A percentile compares a stretch with the other conserved stretches of the same genome.
Evolutionary conservation across 2,113 vertebrate species (phyloP).

Genomic region (Clarias batrachus): DNA sequence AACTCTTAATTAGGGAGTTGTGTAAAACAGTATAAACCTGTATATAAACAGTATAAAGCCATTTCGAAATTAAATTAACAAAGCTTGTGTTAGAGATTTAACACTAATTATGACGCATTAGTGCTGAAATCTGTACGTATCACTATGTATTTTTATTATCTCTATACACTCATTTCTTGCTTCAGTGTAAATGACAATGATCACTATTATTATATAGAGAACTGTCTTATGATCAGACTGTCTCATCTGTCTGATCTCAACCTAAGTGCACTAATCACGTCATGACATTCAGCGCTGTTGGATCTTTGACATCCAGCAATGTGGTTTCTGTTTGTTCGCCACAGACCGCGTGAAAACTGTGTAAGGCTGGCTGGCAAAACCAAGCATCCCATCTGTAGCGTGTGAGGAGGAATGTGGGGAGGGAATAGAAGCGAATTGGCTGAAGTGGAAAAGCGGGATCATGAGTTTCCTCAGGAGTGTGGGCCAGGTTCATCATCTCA

Average conservation of each 20-base stretch:
- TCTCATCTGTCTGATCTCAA: too few relatives aligned
- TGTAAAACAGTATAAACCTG: too few relatives aligned
- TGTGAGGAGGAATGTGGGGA: constrained; percentile 24
- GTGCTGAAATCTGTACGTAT: neutral
- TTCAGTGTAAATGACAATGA: neutral
- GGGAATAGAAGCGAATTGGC: constrained; percentile 20
- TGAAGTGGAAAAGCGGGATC: constrained; percentile 18
- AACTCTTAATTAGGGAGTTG: too few relatives aligned
- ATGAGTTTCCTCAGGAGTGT: constrained; percentile 29
- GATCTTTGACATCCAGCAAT: neutral
- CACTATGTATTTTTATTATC: neutral
- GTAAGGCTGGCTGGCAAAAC: neutral
- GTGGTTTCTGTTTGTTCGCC: neutral
- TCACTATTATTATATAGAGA: neutral
- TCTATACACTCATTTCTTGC: neutral
- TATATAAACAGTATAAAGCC: too few relatives aligned
- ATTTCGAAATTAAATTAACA: too few relatives aligned
- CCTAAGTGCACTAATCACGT: neutral
- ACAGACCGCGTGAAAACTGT: neutral
- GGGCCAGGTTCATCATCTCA: constrained; percentile 31
- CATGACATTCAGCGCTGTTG: neutral
- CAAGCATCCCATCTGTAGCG: constrained; percentile 13
- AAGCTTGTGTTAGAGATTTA: neutral
- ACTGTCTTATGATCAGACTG: neutral
- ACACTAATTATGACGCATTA: neutral